Evolutionary conservation across 2,888 invertebrate genomes (phyloP).

Genomic region (Dynastes grantii): DNA sequence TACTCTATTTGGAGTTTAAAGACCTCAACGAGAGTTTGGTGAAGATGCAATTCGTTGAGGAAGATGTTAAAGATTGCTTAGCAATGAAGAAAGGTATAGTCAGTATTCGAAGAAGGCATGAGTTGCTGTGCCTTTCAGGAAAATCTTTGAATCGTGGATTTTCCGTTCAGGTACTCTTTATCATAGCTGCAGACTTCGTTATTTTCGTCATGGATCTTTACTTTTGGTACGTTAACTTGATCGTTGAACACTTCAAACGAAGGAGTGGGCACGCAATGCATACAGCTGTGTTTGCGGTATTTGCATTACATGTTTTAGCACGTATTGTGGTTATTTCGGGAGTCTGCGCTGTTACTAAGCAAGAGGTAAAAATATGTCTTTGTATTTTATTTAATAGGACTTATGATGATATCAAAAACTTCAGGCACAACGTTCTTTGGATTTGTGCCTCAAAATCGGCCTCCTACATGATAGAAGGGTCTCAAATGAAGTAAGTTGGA

Average conservation of each 20-base stretch:
- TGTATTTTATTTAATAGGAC: too few relatives aligned
- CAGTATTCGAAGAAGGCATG: not conserved
- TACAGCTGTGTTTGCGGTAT: not conserved
- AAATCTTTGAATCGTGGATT: conserved; percentile 17
- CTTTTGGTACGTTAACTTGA: conserved; percentile 12
- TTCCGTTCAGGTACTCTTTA: not conserved
- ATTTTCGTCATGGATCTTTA: conserved; percentile 6
- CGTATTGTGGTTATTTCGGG: not conserved
- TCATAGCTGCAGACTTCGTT: conserved; percentile 1
- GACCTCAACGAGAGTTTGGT: not conserved
- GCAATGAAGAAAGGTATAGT: not conserved
- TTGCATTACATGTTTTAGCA: not conserved
- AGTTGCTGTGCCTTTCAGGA: not conserved
- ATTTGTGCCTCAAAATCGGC: not conserved
- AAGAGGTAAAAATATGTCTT: not conserved
- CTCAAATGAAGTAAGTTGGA: conserved; percentile 7
- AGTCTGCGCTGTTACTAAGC: not conserved
- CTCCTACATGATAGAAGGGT: not conserved
- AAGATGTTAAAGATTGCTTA: not conserved
- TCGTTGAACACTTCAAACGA: not conserved
- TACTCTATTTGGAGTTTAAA: conserved; percentile 1
- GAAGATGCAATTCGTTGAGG: not conserved
- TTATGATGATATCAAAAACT: not conserved
- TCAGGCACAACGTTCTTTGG: not conserved
- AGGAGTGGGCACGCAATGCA: not conserved